Evolutionary conservation across 2,113 vertebrate species (phyloP).

Genomic region (Pimephales promelas): DNA sequence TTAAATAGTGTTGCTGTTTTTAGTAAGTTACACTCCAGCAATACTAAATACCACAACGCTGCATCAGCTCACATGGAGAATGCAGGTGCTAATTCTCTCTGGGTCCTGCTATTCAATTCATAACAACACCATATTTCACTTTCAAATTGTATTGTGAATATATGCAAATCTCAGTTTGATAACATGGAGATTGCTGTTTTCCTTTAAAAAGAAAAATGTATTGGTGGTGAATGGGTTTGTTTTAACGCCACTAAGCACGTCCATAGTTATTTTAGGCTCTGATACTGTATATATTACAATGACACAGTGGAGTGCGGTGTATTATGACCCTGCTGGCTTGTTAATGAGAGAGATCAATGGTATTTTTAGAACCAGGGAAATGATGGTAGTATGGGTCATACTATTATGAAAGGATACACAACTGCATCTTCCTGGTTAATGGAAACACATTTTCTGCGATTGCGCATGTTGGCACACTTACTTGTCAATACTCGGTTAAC

Average conservation of each 20-base stretch:
- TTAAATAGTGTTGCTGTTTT: neutral
- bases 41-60: neutral
- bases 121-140: neutral
- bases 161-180: conserved; percentile 3
- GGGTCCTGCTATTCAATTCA: neutral
- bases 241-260: neutral
- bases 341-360: conserved; percentile 38
- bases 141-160: neutral
- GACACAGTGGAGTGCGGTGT: neutral
- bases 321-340: conserved; percentile 7
- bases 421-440: conserved; percentile 25
- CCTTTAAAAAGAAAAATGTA: too few species aligned
- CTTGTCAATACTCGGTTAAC: neutral
- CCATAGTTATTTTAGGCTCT: conserved; percentile 22
- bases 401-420: conserved; percentile 42
- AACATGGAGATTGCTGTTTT: conserved; percentile 15
- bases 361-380: conserved; percentile 15
- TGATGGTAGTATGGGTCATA: conserved; percentile 1
- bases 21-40: neutral
- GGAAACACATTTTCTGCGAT: conserved; percentile 6
- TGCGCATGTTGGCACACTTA: neutral
- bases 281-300: conserved; percentile 17
- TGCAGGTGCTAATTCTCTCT: neutral
- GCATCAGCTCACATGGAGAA: neutral
- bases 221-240: neutral